phyloP scores from a whole-genome alignment of 2,113 vertebrate genomes.

The Camelus dromedarius region DNA sequence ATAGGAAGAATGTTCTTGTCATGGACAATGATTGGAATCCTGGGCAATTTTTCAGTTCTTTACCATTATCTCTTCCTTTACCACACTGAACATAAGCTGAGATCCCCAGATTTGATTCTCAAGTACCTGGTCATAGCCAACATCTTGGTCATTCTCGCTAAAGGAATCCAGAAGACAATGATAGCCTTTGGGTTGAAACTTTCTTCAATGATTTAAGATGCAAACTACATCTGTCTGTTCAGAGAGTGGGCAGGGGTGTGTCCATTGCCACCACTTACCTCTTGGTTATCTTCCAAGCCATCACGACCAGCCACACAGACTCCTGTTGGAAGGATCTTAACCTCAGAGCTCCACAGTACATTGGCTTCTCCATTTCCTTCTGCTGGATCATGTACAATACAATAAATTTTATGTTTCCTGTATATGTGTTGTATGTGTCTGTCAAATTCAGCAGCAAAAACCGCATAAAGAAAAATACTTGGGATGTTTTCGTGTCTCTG shows the following conservation, averaged over 20 bases:
- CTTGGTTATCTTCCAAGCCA: constrained; percentile 18
- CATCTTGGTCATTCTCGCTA: not conserved
- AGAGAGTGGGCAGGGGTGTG: not conserved
- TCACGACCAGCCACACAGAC: not conserved
- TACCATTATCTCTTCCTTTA: not conserved
- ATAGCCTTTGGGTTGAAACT: not conserved
- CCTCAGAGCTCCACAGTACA: not conserved
- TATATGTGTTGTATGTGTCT: not conserved
- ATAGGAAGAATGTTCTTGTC: not conserved
- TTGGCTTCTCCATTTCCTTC: not conserved
- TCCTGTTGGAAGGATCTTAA: not conserved
- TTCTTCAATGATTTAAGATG: not conserved
- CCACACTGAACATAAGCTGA: accelerated
- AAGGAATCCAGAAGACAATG: not conserved
- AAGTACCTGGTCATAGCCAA: not conserved
- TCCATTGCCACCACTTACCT: not conserved
- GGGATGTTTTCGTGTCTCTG: accelerated
- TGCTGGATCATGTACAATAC: not conserved
- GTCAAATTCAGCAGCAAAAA: not conserved
- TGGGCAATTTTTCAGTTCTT: not conserved
- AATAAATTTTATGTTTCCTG: not conserved
- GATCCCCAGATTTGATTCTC: not conserved
- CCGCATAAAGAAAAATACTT: not conserved
- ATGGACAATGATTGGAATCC: not conserved
- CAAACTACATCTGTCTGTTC: not conserved